phyloP scores from a whole-genome alignment of 2,797 vertebrate genomes.

The Gorsachius magnificus region DNA sequence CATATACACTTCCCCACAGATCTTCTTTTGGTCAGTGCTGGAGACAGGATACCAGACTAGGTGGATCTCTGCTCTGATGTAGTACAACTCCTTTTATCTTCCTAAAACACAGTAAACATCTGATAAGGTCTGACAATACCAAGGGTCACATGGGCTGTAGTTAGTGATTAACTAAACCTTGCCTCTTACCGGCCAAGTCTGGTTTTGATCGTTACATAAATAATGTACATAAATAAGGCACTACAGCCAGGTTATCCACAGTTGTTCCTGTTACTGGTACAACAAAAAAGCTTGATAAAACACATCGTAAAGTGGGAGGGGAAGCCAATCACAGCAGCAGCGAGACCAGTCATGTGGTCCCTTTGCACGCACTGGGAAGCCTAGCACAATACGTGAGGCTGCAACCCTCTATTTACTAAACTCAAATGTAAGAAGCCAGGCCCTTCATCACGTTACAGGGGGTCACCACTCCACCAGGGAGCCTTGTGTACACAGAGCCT shows the following conservation, averaged over 20 bases:
- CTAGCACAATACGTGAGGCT: not conserved
- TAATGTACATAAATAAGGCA: not conserved
- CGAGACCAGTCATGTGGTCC: rapidly evolving
- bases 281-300: not conserved
- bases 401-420: not conserved
- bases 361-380: not conserved
- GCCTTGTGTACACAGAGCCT: not conserved
- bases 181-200: not conserved
- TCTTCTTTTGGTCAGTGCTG: not conserved
- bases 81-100: not conserved
- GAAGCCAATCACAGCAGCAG: not conserved
- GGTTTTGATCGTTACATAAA: not conserved
- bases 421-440: not conserved
- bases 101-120: not conserved
- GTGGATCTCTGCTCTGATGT: not conserved
- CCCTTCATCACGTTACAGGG: not conserved
- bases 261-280: not conserved
- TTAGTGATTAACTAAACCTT: not conserved
- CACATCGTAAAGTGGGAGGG: not conserved
- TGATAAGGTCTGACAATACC: not conserved
- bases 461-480: not conserved
- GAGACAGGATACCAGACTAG: not conserved
- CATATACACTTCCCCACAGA: not conserved
- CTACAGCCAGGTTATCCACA: not conserved
- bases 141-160: not conserved